Base-by-base conservation (phyloP, 2,797 vertebrate genomes). In the Mormyrus proboscirostris region DNA sequence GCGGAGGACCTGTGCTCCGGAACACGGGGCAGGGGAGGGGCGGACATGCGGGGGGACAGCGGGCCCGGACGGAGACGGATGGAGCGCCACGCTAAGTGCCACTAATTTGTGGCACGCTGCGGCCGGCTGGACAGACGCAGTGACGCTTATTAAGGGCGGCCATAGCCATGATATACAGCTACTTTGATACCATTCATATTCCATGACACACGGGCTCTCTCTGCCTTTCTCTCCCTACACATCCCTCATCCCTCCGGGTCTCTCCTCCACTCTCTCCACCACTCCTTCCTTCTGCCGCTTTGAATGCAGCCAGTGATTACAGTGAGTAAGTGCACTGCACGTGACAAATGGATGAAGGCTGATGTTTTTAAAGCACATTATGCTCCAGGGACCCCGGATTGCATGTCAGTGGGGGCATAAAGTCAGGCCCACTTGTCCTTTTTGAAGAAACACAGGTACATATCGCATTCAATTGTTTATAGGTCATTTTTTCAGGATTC, bases 1-100 rank as follows among this genome's bases (percentile, higher is more conserved):
- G 86, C 88, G 88, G 90, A 9, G 33, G 73, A 91, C 90, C 89
- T 93, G 91, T 88, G 73, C 89, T 90, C 50, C 87, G 14, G 88
- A 91, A 90, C 88, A 19, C 57, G n/a, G 53, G 69, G 16, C 12
- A 25, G 47, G 73, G 25, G 90, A 55, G 90, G 89, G 89, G 83
- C 7, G 85, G 85, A 44, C 50, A 86, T 86, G 88, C 79, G 86
- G 51, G 85, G 88, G 10, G 4, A 22, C 41, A 25, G 53, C 88
- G 51, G 76, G 44, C 29, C 12, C 3, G 4, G 9, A 57, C 29
- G 9, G n/a, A 83, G 51, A 51, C 1, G 2, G 53, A 69, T 9
- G 12, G 65, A 33, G 62, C 3, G 2, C 19, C 1, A 51, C 3
- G 22, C n/a, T 51, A 84, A 84, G n/a, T 50, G 73, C 16, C 19